Percentiles rank a stretch among this genome's conserved stretches.
Conservation (phyloP, 2,888 invertebrate genomes). For the Latrodectus hesperus region DNA sequence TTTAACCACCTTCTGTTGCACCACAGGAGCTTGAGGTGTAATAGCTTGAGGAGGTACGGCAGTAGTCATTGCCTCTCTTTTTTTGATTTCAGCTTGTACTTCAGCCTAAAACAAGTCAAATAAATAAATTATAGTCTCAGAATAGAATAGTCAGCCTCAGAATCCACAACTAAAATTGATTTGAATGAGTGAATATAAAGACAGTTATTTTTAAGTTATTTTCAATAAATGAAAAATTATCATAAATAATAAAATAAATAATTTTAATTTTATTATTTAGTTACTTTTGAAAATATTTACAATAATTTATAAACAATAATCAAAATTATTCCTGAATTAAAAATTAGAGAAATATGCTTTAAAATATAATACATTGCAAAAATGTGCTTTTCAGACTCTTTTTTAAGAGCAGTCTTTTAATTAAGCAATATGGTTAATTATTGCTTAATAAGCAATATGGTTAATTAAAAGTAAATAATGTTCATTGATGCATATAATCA, state of each 20-base stretch:
- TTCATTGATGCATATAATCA: no score
- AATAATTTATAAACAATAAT: background rate
- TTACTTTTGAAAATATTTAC: background rate
- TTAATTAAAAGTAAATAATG: no score
- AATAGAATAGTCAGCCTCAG: no score
- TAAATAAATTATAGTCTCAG: background rate
- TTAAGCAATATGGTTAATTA: no score
- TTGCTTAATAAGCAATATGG: no score
- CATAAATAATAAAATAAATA: background rate
- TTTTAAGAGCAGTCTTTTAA: no score
- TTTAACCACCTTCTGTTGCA: conserved; percentile 32
- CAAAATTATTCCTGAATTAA: background rate
- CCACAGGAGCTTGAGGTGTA: conserved; percentile 34
- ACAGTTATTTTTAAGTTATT: no score
- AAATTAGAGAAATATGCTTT: no score
- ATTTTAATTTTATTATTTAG: background rate
- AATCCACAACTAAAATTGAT: no score
- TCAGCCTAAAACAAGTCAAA: conserved; percentile 39
- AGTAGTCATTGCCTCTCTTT: conserved; percentile 52
- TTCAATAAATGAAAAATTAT: background rate
- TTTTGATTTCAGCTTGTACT: conserved; percentile 69
- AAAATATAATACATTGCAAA: no score
- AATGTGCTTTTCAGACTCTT: no score
- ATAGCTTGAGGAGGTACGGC: conserved; percentile 52
- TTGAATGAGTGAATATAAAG: no score